Percentiles rank a stretch among this genome's conserved stretches.
Evolutionary conservation across 1,140 invertebrate genomes (phyloP).

Genomic region (Drosophila athabasca): DNA sequence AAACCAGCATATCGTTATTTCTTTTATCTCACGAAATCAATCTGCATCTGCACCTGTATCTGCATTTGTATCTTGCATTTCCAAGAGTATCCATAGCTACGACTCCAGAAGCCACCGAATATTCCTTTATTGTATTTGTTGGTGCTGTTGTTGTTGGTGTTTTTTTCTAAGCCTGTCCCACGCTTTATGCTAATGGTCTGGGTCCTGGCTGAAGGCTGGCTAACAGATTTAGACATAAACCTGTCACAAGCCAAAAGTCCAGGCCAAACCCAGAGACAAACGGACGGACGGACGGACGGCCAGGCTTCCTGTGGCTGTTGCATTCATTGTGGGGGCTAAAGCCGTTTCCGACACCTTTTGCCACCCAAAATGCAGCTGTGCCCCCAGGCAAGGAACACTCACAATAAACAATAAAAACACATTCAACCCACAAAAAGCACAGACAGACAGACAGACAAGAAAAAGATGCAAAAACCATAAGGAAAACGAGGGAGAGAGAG

Average conservation of each 20-base stretch:
- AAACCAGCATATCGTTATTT: no score
- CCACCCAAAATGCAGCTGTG: constrained; percentile 60
- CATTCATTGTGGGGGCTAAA: constrained; percentile 65
- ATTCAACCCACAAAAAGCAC: constrained; percentile 28
- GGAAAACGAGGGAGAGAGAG: no score
- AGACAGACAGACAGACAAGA: neutral
- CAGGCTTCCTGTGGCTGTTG: constrained; percentile 28
- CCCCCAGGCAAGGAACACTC: constrained; percentile 40
- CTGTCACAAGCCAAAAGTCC: constrained; percentile 49
- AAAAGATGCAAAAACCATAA: no score
- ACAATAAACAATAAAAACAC: neutral
- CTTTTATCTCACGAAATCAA: no score
- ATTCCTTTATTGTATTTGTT: neutral
- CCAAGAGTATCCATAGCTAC: no score
- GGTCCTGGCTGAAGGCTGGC: constrained; percentile 11
- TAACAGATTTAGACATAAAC: constrained; percentile 64
- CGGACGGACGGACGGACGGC: neutral
- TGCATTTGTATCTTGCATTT: no score
- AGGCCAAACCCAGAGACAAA: constrained; percentile 25
- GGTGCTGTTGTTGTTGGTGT: neutral
- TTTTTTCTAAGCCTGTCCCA: constrained; percentile 36
- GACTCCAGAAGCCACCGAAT: no score
- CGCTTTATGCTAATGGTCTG: constrained; percentile 53
- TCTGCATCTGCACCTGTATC: no score
- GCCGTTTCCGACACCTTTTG: constrained; percentile 66